A percentile compares a stretch with the other conserved stretches of the same genome.
Conservation (phyloP, 1,140 invertebrate genomes). For the Oscheius sp. region DNA sequence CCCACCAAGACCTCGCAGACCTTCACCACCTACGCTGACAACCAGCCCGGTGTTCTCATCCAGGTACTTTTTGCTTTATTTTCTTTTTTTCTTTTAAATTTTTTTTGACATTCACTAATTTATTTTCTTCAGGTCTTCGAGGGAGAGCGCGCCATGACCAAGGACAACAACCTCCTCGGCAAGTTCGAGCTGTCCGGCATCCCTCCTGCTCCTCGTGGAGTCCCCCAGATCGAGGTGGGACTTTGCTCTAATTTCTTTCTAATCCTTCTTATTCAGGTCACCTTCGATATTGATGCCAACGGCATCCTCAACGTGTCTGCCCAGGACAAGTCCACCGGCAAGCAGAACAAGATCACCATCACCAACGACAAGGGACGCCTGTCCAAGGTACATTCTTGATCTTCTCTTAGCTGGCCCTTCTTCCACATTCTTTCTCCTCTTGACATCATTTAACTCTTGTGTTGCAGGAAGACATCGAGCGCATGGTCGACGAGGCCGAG, state of each 20-base stretch:
- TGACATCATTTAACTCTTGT: no score
- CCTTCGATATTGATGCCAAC: constrained; percentile 70
- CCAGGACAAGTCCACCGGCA: constrained; percentile 75
- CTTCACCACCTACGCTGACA: constrained; percentile 83
- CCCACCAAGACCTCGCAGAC: constrained; percentile 92
- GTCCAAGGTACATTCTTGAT: no score
- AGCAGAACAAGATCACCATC: constrained; percentile 90
- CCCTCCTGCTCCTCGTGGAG: constrained; percentile 68
- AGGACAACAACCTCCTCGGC: constrained; percentile 68
- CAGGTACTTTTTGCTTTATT: no score
- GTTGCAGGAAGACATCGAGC: constrained; percentile 81
- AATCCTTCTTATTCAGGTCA: constrained; percentile 60
- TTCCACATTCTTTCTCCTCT: no score
- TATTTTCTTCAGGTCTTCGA: constrained; percentile 63
- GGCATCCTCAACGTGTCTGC: constrained; percentile 72
- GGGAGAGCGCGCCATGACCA: constrained; percentile 69
- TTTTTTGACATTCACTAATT: no score
- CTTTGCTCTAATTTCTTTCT: no score
- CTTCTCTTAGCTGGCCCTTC: no score
- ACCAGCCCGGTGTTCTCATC: not conserved
- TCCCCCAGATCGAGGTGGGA: constrained; percentile 67
- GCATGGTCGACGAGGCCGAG: constrained; percentile 96
- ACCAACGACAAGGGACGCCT: constrained; percentile 93
- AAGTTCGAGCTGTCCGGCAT: constrained; percentile 69
- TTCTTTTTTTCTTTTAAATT: no score